phyloP scores from a whole-genome alignment of 1,140 invertebrate genomes.

The Microvelia longipes region DNA sequence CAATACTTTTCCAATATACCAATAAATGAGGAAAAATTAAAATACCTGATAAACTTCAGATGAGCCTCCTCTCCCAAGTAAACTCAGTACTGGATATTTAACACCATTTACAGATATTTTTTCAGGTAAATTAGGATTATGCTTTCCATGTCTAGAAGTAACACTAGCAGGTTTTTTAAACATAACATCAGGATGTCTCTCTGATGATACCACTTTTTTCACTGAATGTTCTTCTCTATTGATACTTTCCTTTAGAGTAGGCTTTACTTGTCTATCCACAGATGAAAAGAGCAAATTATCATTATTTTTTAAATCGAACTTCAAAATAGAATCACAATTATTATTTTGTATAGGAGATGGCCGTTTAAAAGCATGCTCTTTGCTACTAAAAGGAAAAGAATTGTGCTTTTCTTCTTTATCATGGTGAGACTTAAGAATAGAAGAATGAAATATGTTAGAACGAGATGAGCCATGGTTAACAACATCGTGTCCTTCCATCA shows the following conservation, averaged over 20 bases:
- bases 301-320: neutral
- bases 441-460: neutral
- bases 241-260: neutral
- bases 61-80: conserved; percentile 23
- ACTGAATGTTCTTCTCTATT: neutral
- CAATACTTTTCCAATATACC: too few species aligned
- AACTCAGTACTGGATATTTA: conserved; percentile 19
- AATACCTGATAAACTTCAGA: conserved; percentile 24
- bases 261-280: neutral
- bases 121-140: neutral
- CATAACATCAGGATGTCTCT: neutral
- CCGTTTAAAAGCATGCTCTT: neutral
- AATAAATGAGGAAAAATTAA: too few species aligned
- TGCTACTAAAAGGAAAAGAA: neutral
- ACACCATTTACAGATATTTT: conserved; percentile 17
- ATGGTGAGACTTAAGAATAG: neutral
- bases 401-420: neutral
- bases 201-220: neutral
- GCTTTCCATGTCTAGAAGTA: neutral
- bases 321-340: neutral
- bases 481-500: neutral
- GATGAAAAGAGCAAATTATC: neutral
- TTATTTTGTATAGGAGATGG: neutral
- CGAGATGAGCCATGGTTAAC: neutral
- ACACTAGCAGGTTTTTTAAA: neutral